Percentiles rank a stretch among this genome's conserved stretches.
These are phyloP conservation scores for Pseudolaguvia tuberculata DNA, from an alignment of 2,113 vertebrate species.

Conservation along the genomic window DNA sequence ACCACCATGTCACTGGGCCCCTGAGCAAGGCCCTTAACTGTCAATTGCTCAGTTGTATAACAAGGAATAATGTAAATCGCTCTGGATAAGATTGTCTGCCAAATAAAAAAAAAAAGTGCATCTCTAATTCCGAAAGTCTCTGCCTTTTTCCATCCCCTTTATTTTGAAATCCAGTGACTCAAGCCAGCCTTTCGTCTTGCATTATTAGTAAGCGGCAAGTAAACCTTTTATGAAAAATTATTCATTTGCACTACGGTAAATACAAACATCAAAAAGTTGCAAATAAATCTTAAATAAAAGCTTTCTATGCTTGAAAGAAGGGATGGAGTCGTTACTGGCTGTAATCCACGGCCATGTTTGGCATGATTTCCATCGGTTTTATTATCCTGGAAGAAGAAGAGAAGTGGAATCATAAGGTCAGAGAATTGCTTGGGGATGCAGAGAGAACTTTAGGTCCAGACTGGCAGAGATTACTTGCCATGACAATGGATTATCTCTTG, in stretches of 20 bases:
- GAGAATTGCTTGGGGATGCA: slow-evolving; percentile 21
- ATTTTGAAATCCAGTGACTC: slow-evolving; percentile 33
- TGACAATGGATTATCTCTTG: slow-evolving; percentile 43
- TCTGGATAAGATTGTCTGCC: too few species aligned
- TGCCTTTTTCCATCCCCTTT: not conserved
- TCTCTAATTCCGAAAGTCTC: not conserved
- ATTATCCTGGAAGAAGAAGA: slow-evolving; percentile 11
- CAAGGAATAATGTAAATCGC: too few species aligned
- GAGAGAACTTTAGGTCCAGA: slow-evolving; percentile 25
- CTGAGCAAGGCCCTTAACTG: too few species aligned
- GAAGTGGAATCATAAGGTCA: slow-evolving; percentile 18
- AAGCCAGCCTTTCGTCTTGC: slow-evolving; percentile 39
- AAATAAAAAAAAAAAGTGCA: too few species aligned
- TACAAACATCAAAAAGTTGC: slow-evolving; percentile 45
- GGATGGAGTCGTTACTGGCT: not conserved
- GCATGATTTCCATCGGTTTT: slow-evolving; percentile 16
- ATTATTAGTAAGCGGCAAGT: slow-evolving; percentile 36
- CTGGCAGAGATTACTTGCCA: slow-evolving; percentile 36
- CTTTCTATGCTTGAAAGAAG: not conserved
- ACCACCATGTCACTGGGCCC: too few species aligned
- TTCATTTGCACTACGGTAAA: slow-evolving; percentile 26
- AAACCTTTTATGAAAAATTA: slow-evolving; percentile 43
- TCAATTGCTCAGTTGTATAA: too few species aligned
- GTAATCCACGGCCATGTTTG: not conserved
- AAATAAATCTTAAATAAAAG: slow-evolving; percentile 37